Conservation (phyloP, 2,888 invertebrate genomes). For the Sepiola atlantica region DNA sequence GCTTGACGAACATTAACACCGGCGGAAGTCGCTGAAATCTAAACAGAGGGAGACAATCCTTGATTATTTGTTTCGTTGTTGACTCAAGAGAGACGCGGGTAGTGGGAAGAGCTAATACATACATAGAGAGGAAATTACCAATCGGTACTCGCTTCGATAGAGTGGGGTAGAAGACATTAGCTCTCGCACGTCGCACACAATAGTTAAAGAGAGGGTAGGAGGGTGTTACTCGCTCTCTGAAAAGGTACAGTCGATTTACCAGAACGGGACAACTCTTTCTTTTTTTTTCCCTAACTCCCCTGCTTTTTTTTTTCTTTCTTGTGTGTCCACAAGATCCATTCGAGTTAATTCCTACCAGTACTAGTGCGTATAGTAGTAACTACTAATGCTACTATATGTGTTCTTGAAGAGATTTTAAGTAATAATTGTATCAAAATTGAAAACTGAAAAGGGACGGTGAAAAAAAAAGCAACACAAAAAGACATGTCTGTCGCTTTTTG, state of each 20-base stretch:
- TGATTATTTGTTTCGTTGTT: no score
- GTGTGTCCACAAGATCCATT: neutral
- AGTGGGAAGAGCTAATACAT: neutral
- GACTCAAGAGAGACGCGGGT: no score
- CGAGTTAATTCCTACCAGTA: neutral
- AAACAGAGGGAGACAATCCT: no score
- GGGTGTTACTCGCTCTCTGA: neutral
- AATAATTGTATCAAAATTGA: neutral
- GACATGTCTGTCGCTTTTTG: neutral
- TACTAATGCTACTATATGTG: neutral
- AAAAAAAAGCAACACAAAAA: neutral
- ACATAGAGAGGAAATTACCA: neutral
- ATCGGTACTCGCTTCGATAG: neutral
- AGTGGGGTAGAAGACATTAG: neutral
- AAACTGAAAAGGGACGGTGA: neutral
- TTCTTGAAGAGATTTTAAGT: neutral
- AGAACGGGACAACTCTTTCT: neutral
- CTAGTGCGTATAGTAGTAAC: neutral
- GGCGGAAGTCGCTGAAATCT: no score
- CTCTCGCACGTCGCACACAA: neutral
- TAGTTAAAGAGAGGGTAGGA: neutral
- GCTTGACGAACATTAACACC: no score
- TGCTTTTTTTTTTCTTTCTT: neutral
- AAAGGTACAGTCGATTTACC: neutral
- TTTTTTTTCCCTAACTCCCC: neutral